Evolutionary conservation across 2,797 vertebrate genomes (phyloP).

Genomic region (Labroides dimidiatus): DNA sequence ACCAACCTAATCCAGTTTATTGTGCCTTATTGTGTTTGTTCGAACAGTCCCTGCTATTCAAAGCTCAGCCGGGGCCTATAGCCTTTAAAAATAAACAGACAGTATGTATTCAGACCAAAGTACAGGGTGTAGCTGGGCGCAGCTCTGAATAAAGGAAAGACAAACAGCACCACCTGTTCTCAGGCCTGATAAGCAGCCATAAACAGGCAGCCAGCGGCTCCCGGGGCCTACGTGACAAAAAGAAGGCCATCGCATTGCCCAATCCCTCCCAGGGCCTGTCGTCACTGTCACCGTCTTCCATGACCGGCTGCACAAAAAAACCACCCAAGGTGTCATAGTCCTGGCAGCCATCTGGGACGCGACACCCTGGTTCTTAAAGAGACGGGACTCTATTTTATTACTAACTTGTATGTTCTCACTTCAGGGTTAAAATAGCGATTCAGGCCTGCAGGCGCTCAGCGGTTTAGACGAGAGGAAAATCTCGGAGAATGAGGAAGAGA

Average conservation of each 20-base stretch:
- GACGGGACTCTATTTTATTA: conserved; percentile 38
- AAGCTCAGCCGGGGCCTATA: too few relatives aligned
- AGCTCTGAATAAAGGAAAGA: conserved; percentile 11
- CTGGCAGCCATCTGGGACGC: conserved; percentile 73
- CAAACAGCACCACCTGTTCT: conserved; percentile 54
- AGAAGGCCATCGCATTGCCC: conserved; percentile 66
- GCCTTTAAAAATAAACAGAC: background rate
- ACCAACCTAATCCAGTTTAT: too few relatives aligned
- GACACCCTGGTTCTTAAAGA: conserved; percentile 73
- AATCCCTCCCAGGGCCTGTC: conserved; percentile 61
- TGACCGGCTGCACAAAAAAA: conserved; percentile 74
- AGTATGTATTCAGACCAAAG: background rate
- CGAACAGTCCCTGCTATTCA: too few relatives aligned
- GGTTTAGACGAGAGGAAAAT: conserved; percentile 16
- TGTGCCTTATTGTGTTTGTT: too few relatives aligned
- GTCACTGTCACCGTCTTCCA: conserved; percentile 69
- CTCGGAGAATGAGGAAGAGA: conserved; percentile 10
- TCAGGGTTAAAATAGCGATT: conserved; percentile 46
- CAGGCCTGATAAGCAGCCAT: conserved; percentile 69
- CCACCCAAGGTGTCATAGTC: conserved; percentile 69
- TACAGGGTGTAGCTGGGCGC: background rate
- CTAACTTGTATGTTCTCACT: too few relatives aligned
- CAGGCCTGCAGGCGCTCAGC: conserved; percentile 15
- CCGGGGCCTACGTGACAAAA: conserved; percentile 76
- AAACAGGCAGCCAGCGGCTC: conserved; percentile 50